These are phyloP conservation scores for Gorilla gorilla DNA, from an alignment of 2,113 vertebrate genomes.

Conservation along the genomic window DNA sequence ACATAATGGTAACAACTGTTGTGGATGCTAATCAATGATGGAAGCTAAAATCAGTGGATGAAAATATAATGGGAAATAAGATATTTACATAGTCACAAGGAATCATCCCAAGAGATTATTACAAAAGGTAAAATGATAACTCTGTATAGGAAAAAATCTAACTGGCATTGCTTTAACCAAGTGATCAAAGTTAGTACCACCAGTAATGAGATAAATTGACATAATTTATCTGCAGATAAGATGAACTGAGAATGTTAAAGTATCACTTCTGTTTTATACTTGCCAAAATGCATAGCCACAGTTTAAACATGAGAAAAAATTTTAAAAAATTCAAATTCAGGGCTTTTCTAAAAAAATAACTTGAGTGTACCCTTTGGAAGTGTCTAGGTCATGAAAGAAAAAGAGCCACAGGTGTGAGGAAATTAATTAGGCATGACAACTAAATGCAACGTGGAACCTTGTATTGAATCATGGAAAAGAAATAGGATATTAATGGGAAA, in stretches of 20 bases:
- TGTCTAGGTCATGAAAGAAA: background rate
- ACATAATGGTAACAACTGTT: background rate
- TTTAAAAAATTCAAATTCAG: background rate
- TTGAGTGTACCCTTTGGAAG: background rate
- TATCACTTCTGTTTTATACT: background rate
- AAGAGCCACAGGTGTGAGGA: background rate
- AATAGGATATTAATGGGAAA: background rate
- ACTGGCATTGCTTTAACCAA: background rate
- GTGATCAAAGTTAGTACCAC: background rate
- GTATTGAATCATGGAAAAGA: background rate
- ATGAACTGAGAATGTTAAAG: background rate
- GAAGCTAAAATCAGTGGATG: background rate
- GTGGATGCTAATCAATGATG: background rate
- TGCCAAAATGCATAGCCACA: background rate
- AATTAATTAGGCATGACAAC: background rate
- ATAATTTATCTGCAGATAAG: background rate
- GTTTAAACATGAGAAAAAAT: background rate
- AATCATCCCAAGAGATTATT: background rate
- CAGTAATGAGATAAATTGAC: background rate
- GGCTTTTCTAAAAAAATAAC: background rate
- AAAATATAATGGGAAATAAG: background rate
- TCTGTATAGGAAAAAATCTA: background rate
- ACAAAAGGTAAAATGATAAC: background rate
- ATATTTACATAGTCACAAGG: background rate
- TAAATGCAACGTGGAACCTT: background rate